These are phyloP conservation scores for Oxyruncus cristatus DNA, from an alignment of 2,113 vertebrate species.

Conservation along the genomic window DNA sequence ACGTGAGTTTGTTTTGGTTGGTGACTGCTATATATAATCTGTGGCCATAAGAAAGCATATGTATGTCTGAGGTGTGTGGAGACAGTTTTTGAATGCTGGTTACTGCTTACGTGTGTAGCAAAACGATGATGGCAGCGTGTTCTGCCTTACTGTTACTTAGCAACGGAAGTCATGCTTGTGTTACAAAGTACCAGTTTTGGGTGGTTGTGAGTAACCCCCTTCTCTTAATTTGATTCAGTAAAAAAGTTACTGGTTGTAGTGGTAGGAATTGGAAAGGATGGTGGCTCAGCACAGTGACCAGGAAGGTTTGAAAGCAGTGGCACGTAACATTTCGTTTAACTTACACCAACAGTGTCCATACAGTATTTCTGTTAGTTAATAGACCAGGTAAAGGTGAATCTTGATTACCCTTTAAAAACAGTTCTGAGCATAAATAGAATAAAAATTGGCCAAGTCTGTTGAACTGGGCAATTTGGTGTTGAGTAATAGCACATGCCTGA, in stretches of 20 bases:
- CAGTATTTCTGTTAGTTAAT: not conserved
- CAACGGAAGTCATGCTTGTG: not conserved
- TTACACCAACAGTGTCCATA: rapidly evolving
- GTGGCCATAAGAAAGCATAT: not conserved
- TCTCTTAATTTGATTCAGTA: not conserved
- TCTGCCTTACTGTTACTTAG: not conserved
- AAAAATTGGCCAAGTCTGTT: not conserved
- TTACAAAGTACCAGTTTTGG: not conserved
- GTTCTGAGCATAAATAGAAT: not conserved
- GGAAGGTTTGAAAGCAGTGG: not conserved
- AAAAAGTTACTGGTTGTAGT: not conserved
- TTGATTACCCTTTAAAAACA: not conserved
- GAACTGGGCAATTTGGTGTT: not conserved
- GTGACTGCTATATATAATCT: not conserved
- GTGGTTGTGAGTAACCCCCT: not conserved
- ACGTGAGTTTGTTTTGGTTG: not conserved
- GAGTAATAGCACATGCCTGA: not conserved
- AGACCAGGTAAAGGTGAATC: not conserved
- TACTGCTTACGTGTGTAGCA: not conserved
- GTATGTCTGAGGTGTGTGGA: not conserved
- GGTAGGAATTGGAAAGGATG: not conserved
- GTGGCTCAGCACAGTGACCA: not conserved
- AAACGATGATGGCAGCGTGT: not conserved
- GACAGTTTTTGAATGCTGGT: not conserved
- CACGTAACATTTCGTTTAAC: rapidly evolving